Evolutionary conservation across 2,797 vertebrate genomes (phyloP), one percentile per base, ranked within the genome.

Genomic region (Thaleichthys pacificus): DNA sequence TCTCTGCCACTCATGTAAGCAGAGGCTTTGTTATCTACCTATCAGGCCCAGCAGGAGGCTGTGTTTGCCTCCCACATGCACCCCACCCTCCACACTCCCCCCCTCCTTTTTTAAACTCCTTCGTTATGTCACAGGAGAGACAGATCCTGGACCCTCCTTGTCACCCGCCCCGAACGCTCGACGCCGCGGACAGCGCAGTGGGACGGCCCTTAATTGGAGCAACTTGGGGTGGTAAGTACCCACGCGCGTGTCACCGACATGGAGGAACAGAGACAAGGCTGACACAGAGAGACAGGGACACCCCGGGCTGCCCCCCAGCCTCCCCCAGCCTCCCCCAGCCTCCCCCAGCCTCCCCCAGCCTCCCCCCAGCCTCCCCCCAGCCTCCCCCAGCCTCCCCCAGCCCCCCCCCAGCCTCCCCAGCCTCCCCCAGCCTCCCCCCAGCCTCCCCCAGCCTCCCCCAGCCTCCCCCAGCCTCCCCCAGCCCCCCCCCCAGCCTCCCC

Each of bases 161-260:
- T 96, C 98, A 97, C 97, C 94, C 93, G 92, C 77, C 85, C 79
- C 74, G 88, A 91, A 94, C 93, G 85, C 91, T 82, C 91, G 54
- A 87, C 90, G 91, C 94, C 90, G 89, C 89, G 93, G 95, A 93
- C 90, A 95, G 95, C 95, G 83, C 96, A 91, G 95, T 95, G 93
- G 95, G 96, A 97, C 93, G 92, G 94, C 93, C 93, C 94, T 95
- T 99, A 98, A 98, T 98, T 98, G 96, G 96, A 86, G 94, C 93
- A 93, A 91, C 94, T 95, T 90, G 91, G 93, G 94, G 93, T 95
- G 92, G 95, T 90, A 92, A 92, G 95, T 93, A 92, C 82, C 92
- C 86, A 90, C 89, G 93, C 90, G 89, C 89, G 89, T 96, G 96
- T 92, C 88, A 91, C 79, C 90, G 88, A 92, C 89, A 91, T 77